These are phyloP conservation scores for Drosophila azteca DNA, from an alignment of 1,140 invertebrate genomes.

Conservation along the genomic window DNA sequence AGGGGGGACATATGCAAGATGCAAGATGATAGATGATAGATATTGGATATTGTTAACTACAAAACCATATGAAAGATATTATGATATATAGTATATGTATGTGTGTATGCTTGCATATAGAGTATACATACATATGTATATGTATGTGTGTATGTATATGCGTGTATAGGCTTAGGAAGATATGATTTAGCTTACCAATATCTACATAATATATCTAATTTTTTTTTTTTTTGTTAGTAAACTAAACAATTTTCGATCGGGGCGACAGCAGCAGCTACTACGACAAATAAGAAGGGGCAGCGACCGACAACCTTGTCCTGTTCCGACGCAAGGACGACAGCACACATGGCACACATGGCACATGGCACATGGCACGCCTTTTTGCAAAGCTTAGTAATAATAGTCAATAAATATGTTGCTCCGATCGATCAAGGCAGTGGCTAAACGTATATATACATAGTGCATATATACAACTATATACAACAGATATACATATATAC, in stretches of 20 bases:
- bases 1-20: too few species aligned
- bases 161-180: constrained; percentile 63
- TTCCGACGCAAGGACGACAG: constrained; percentile 33
- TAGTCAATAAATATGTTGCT: constrained; percentile 7
- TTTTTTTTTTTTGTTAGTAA: constrained; percentile 65
- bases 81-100: constrained; percentile 38
- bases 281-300: constrained; percentile 61
- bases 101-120: constrained; percentile 54
- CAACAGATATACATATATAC: constrained; percentile 17
- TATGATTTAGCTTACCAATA: constrained; percentile 57
- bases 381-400: constrained; percentile 74
- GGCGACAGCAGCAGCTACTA: constrained; percentile 38
- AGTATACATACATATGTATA: constrained; percentile 37
- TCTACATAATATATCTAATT: neutral
- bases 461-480: constrained; percentile 1
- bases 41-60: constrained; percentile 61
- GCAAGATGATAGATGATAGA: too few species aligned
- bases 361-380: constrained; percentile 52
- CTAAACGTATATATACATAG: too few species aligned
- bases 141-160: constrained; percentile 51
- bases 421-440: too few species aligned
- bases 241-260: constrained; percentile 51
- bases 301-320: constrained; percentile 21
- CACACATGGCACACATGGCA: constrained; percentile 1
- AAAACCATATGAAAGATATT: constrained; percentile 37